These are phyloP conservation scores for Gephyroberyx darwinii DNA, from an alignment of 2,797 vertebrate genomes.

Conservation along the genomic window DNA sequence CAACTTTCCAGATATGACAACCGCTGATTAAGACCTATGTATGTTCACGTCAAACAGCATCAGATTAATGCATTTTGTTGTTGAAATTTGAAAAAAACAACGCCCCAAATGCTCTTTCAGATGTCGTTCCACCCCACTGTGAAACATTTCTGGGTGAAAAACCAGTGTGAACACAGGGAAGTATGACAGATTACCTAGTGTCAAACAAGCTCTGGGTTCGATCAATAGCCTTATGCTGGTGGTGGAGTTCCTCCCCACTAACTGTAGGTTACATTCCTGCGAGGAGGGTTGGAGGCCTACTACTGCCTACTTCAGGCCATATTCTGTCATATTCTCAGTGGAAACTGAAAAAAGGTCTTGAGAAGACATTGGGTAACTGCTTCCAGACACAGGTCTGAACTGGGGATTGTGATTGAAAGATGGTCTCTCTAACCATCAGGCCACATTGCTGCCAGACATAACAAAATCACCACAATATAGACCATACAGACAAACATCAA, in stretches of 20 bases:
- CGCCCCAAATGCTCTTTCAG: too few species aligned
- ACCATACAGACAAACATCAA: too few species aligned
- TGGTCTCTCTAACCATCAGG: too few species aligned
- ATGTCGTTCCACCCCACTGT: not conserved
- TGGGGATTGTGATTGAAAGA: too few species aligned
- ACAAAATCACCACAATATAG: too few species aligned
- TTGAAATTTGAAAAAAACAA: too few species aligned
- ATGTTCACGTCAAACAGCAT: too few species aligned
- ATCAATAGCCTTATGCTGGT: constrained; percentile 22
- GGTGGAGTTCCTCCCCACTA: constrained; percentile 13
- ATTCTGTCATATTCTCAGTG: constrained; percentile 25
- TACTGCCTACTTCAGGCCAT: constrained; percentile 14
- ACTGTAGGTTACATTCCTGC: constrained; percentile 19
- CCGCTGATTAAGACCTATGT: too few species aligned
- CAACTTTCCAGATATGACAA: too few species aligned
- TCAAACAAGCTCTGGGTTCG: constrained; percentile 28
- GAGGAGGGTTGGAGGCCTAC: constrained; percentile 5
- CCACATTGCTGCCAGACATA: too few species aligned
- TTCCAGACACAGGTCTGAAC: too few species aligned
- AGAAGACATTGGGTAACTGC: not conserved
- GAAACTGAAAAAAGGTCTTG: constrained; percentile 1
- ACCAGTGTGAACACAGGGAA: not conserved
- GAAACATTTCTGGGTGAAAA: not conserved
- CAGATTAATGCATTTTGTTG: too few species aligned
- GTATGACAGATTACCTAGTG: constrained; percentile 17